These are phyloP conservation scores for Gonatopus flavifemur DNA, from an alignment of 1,140 invertebrate species.

Conservation along the genomic window DNA sequence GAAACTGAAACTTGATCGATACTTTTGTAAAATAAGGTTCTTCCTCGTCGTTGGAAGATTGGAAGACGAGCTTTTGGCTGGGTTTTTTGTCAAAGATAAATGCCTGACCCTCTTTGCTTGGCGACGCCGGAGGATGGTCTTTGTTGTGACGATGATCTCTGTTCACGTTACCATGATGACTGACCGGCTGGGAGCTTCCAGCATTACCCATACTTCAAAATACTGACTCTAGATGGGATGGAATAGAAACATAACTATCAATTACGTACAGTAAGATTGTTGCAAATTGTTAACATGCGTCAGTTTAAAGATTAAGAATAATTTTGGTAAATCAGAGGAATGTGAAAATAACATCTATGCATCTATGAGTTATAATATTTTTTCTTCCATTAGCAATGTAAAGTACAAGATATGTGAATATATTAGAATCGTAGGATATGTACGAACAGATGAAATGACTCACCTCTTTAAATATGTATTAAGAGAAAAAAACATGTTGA, in stretches of 20 bases:
- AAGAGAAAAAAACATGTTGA: too few relatives aligned
- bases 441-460: too few relatives aligned
- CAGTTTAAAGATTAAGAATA: too few relatives aligned
- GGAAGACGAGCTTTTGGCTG: constrained; percentile 65
- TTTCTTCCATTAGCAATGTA: too few relatives aligned
- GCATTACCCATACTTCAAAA: constrained; percentile 73
- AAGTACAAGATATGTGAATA: too few relatives aligned
- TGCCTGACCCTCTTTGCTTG: constrained; percentile 76
- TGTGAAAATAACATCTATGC: not conserved
- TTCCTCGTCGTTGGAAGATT: constrained; percentile 77
- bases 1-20: not conserved
- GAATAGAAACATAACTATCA: too few relatives aligned
- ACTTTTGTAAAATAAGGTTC: constrained; percentile 77
- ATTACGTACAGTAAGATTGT: too few relatives aligned
- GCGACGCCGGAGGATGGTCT: constrained; percentile 65
- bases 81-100: constrained; percentile 84
- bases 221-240: too few relatives aligned
- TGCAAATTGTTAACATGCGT: too few relatives aligned
- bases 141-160: constrained; percentile 46
- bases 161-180: constrained; percentile 63
- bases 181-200: constrained; percentile 65
- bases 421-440: too few relatives aligned
- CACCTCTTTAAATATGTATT: too few relatives aligned
- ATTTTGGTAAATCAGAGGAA: too few relatives aligned
- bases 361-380: not conserved